A percentile compares a stretch with the other conserved stretches of the same genome.
phyloP scores from a whole-genome alignment of 2,888 invertebrate genomes.

The Apoderus coryli region DNA sequence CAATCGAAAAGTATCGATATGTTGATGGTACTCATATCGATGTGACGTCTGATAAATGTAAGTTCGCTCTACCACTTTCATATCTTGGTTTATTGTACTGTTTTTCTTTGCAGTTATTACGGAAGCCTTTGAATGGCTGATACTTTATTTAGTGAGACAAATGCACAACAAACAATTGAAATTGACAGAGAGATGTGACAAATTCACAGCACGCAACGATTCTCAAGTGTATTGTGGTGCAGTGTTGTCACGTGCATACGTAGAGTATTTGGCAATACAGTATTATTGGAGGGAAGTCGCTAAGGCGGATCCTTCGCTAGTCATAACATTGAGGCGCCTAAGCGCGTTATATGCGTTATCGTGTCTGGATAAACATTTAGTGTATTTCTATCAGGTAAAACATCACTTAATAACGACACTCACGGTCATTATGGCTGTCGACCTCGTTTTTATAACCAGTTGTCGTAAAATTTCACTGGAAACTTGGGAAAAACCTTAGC shows the following conservation, averaged over 20 bases:
- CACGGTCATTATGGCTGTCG: too few species aligned
- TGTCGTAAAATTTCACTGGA: too few species aligned
- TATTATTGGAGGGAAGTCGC: slow-evolving; percentile 38
- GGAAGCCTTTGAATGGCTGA: slow-evolving; percentile 68
- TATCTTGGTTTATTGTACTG: neutral
- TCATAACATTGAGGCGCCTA: slow-evolving; percentile 35
- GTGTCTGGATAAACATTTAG: slow-evolving; percentile 43
- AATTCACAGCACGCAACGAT: slow-evolving; percentile 64
- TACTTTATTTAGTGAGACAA: slow-evolving; percentile 61
- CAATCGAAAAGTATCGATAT: slow-evolving; percentile 34
- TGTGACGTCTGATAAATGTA: slow-evolving; percentile 30
- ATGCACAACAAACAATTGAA: slow-evolving; percentile 47
- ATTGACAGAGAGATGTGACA: slow-evolving; percentile 39
- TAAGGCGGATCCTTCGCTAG: slow-evolving; percentile 20
- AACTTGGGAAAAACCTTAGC: too few species aligned
- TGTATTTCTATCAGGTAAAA: slow-evolving; percentile 41
- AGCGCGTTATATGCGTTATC: slow-evolving; percentile 42
- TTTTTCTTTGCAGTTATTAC: slow-evolving; percentile 44
- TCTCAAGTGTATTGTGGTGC: slow-evolving; percentile 66
- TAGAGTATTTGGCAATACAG: slow-evolving; percentile 48
- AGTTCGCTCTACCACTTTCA: slow-evolving; percentile 17
- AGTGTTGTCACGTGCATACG: slow-evolving; percentile 60
- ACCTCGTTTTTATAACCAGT: too few species aligned
- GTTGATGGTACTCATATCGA: slow-evolving; percentile 23
- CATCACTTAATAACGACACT: too few species aligned